Conservation (phyloP, 2,888 invertebrate genomes). For the Brenthis ino region DNA sequence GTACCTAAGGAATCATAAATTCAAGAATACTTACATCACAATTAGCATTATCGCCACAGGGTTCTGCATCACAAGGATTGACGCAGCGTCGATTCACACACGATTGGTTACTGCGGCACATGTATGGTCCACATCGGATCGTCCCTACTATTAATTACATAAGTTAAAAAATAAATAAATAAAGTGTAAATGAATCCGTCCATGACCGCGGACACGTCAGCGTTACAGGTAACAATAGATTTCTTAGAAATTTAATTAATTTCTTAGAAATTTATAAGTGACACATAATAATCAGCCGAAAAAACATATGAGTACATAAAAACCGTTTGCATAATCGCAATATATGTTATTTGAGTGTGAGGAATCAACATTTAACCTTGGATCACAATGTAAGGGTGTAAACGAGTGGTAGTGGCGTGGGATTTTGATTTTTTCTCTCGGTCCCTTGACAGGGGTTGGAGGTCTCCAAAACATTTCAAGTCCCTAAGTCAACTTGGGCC, state of each 20-base stretch:
- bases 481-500: too few species aligned
- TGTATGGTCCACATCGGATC: conserved; percentile 81
- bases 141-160: conserved; percentile 42
- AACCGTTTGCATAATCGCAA: conserved; percentile 38
- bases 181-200: not conserved
- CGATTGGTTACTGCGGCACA: conserved; percentile 85
- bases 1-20: not conserved
- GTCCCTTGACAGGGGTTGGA: too few species aligned
- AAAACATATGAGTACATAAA: conserved; percentile 8
- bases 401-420: conserved; percentile 39
- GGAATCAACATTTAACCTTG: conserved; percentile 53
- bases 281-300: not conserved
- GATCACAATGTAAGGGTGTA: conserved; percentile 51
- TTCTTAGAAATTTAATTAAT: too few species aligned
- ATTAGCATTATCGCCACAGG: conserved; percentile 89
- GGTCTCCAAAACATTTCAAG: too few species aligned
- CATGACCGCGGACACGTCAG: too few species aligned
- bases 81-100: conserved; percentile 90
- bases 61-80: conserved; percentile 87
- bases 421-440: too few species aligned
- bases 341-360: conserved; percentile 42
- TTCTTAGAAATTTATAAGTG: not conserved
- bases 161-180: too few species aligned
- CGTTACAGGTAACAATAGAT: too few species aligned
- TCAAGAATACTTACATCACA: conserved; percentile 83